phyloP scores from a whole-genome alignment of 2,113 vertebrate genomes.

The Motacilla tschutschensis region DNA sequence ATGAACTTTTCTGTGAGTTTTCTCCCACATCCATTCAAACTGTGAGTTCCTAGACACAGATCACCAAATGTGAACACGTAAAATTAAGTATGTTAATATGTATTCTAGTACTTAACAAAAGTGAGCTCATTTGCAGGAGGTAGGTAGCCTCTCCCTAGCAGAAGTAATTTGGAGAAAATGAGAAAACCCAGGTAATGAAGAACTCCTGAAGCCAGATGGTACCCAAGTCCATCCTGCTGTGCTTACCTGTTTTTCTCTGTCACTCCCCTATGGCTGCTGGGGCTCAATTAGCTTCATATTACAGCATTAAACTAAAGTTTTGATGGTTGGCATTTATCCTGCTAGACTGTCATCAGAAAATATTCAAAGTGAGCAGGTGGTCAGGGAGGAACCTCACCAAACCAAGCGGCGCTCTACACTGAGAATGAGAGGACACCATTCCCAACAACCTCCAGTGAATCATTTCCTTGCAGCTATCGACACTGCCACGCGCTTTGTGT shows the following conservation, averaged over 20 bases:
- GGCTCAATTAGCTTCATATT: background rate
- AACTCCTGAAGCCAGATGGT: background rate
- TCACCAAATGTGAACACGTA: fast-evolving
- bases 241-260: conserved; percentile 24
- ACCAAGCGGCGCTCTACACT: background rate
- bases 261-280: background rate
- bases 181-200: background rate
- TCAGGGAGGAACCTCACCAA: background rate
- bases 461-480: background rate
- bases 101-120: background rate
- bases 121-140: background rate
- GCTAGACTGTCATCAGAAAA: background rate
- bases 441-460: background rate
- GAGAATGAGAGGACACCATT: background rate
- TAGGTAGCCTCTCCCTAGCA: background rate
- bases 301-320: background rate
- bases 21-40: background rate
- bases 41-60: background rate
- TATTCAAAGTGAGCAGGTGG: background rate
- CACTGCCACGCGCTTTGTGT: fast-evolving
- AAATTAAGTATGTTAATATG: background rate
- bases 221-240: background rate
- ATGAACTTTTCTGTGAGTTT: background rate
- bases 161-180: background rate
- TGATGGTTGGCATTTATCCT: background rate